Base-by-base conservation (phyloP, 2,888 invertebrate genomes). In the Tenthredo scrophulariae region DNA sequence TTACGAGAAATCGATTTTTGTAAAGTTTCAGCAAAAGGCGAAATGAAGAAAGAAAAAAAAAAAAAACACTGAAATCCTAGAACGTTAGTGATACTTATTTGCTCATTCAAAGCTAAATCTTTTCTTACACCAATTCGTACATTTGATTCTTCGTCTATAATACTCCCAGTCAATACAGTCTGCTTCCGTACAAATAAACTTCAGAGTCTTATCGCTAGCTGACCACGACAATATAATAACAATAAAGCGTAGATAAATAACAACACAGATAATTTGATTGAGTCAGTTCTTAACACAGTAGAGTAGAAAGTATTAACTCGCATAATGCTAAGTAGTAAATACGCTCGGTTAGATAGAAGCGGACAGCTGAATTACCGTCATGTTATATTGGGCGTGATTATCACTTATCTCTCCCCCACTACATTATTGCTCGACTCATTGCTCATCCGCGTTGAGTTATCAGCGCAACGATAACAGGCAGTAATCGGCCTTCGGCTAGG, bases 401-500 rank as follows among this genome's bases (percentile, higher is more conserved):
- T 46, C 83, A 70, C 83, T 83, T 83, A 70, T 67, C 46, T 67
- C 46, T 83, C 83, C 83, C 80, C 83, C 67, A 67, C 70, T 50
- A 65, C 83, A 50, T 83, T 46, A 83, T 83, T 43, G 46, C 83
- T 29, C 18, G 83, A 67, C 83, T 65, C 83, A 67, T 83, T 83
- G 83, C 67, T 67, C 83, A 83, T 83, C 83, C 83, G 67, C 46
- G 67, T 43, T 50, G 65, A 70, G 83, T 83, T 83, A 83, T 83
- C 83, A 83, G 83, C 29, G 67, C 70, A 70, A 65, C 83, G 83
- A 83, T 83, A 83, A 83, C 83, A 70, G 70, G 46, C 67, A 83
- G 83, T 83, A 46, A 83, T 83, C 83, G 83, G 65, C 83, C 83
- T 70, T 70, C 67, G 83, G 46, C 83, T 29, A 70, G 83, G 83